phyloP scores from a whole-genome alignment of 1,140 invertebrate species.

The Drosophila orena region DNA sequence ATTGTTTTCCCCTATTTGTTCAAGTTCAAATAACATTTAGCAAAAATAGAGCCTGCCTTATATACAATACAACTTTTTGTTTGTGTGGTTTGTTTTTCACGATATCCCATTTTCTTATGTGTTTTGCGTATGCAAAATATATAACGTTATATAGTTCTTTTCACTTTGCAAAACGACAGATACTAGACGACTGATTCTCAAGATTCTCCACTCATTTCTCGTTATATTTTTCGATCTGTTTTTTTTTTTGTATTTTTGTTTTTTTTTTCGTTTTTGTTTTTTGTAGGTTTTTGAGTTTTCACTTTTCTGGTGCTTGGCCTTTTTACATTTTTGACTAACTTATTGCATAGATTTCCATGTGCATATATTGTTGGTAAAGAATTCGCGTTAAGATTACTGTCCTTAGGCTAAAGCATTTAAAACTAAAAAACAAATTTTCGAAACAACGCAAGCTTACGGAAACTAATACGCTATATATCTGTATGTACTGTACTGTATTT shows the following conservation, averaged over 20 bases:
- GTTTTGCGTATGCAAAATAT: constrained; percentile 73
- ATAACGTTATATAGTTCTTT: constrained; percentile 72
- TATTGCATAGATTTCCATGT: constrained; percentile 74
- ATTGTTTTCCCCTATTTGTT: constrained; percentile 77
- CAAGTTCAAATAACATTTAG: constrained; percentile 83
- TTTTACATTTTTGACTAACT: constrained; percentile 74
- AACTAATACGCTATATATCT: constrained; percentile 64
- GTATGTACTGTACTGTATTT: constrained; percentile 44
- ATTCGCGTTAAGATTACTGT: constrained; percentile 60
- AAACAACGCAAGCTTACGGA: constrained; percentile 77
- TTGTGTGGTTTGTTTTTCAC: constrained; percentile 42
- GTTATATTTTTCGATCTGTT: constrained; percentile 27
- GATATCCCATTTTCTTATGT: constrained; percentile 31
- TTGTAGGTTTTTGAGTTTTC: constrained; percentile 32
- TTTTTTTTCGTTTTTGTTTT: constrained; percentile 12
- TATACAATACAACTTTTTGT: constrained; percentile 77
- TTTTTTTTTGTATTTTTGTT: constrained; percentile 37
- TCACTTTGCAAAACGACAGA: constrained; percentile 66
- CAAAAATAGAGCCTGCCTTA: constrained; percentile 82
- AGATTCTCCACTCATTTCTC: constrained; percentile 23
- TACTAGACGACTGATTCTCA: constrained; percentile 46
- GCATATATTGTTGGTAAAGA: constrained; percentile 70
- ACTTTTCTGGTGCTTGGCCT: constrained; percentile 58
- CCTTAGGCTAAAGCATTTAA: constrained; percentile 71
- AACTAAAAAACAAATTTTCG: constrained; percentile 82